phyloP scores from a whole-genome alignment of 2,113 vertebrate genomes.

The Speoplatyrhinus poulsoni region DNA sequence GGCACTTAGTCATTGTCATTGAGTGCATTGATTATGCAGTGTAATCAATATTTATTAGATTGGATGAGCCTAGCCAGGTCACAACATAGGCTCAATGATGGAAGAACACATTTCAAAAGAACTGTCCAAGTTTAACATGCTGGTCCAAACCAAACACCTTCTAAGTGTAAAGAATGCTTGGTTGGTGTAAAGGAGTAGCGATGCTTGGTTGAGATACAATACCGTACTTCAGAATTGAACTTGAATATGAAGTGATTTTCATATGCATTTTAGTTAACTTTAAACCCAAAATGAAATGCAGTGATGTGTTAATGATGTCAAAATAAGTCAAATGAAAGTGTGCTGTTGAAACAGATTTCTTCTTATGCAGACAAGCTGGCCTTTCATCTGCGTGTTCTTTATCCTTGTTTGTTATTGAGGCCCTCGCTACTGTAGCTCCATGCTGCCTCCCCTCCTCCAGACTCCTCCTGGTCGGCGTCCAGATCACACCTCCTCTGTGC shows the following conservation, averaged over 20 bases:
- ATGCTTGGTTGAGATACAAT: background rate
- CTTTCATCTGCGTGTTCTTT: no score
- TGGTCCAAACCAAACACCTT: constrained; percentile 12
- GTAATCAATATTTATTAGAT: constrained; percentile 72
- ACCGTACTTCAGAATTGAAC: no score
- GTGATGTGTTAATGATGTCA: no score
- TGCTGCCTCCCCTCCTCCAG: background rate
- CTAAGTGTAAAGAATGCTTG: background rate
- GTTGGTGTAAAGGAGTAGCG: background rate
- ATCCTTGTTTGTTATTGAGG: no score
- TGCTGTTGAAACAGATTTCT: no score
- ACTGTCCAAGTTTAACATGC: constrained; percentile 47
- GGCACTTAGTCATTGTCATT: constrained; percentile 75
- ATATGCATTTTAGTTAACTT: no score
- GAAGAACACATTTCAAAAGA: constrained; percentile 58
- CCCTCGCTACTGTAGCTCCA: no score
- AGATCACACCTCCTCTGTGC: background rate
- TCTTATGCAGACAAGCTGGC: no score
- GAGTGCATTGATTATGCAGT: constrained; percentile 71
- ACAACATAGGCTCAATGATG: constrained; percentile 62
- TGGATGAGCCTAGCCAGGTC: constrained; percentile 46
- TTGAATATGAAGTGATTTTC: no score
- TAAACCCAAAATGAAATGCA: no score
- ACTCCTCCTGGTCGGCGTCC: background rate
- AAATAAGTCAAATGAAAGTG: no score